Evolutionary conservation across 1,140 invertebrate species (phyloP), one percentile per base, ranked within the genome.

Genomic region (Bombus soroeensis): DNA sequence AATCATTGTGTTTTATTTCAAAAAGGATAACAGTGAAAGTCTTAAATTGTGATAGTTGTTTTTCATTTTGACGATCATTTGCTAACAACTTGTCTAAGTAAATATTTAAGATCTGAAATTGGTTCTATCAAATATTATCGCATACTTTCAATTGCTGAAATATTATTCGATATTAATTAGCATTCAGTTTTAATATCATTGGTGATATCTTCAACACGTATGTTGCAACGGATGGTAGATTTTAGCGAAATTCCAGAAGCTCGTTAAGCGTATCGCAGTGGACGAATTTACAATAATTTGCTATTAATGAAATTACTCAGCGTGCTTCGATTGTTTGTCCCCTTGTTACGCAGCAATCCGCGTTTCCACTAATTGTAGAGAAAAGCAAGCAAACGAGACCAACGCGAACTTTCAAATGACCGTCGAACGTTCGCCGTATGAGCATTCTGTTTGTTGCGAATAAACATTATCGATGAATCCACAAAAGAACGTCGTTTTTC

Each of bases 291-390:
- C 87, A 89, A 87, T 89, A 89, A 87, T 90, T 88, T 79, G 81
- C 83, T 86, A 90, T 86, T 88, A 87, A 91, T 87, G 77, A 80
- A 89, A 88, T 91, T 87, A 88, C 81, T 80, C 62, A 15, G 57
- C 70, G 81, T 70, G 76, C 81, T 10, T 32, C 76, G 76, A 81
- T 74, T 88, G 81, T 87, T 88, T 87, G 81, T 62, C 64, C 62
- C 68, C 74, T 78, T 75, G 81, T 83, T 87, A 76, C 78, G 74
- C 72, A 22, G 53, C 43, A 43, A 85, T 81, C 41, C 70, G 70
- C 68, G 78, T 53, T 53, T 18, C 9, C 81, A 57, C 39, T 75
- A 80, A 86, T 86, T 86, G 62, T 57, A 71, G 53, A 80, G 80
- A 82, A 76, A 75, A 82, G 62, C 72, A 75, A 70, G 80, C 80